Base-by-base conservation (phyloP, 2,797 vertebrate genomes). In the Neostethus bicornis region DNA sequence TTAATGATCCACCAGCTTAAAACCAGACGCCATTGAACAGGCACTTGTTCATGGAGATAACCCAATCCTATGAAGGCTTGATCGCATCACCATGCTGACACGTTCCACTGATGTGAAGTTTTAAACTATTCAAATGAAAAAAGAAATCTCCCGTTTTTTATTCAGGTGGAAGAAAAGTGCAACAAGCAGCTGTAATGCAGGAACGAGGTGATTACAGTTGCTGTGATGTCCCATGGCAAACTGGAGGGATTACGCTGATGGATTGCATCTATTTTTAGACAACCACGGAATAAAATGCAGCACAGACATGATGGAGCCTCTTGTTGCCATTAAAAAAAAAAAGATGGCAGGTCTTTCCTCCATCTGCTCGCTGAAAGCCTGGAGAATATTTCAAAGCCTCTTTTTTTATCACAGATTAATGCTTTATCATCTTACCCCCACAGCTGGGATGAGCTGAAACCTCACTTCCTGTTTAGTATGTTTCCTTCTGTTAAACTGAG, bases 261-360 rank as follows among this genome's bases (percentile, higher is more conserved):
- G 74, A 88, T 84, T 85, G 68, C 47, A 34, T 83, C 83, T 84
- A 86, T 87, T 89, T 87, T 86, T 84, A 80, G 79, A 72, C 7
- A 41, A 51, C 56, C 53, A 67, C 56, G 63, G 79, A 84, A 80
- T 71, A 58, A 79, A 84, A 79, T 66, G 71, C 67, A 20, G 37
- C 53, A 65, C 66, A 72, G 82, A 85, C 71, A 68, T 60, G 75
- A 77, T 57, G 66, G 59, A 74, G 66, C 70, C 43, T 67, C 59
- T 80, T 75, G 84, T 31, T 48, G 61, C 64, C 51, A 76, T 74
- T 72, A 69, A 76, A 75, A 61, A 54, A 68, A 81, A 75, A 71
- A 61, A 66, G 75, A 78, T 56, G 75, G 69, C 16, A 17, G 51
- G 44, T 63, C 57, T 78, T 83, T 80, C 61, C 73, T 74, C 79